Conservation (phyloP, 2,797 vertebrate species). For the Bovichtus variegatus region DNA sequence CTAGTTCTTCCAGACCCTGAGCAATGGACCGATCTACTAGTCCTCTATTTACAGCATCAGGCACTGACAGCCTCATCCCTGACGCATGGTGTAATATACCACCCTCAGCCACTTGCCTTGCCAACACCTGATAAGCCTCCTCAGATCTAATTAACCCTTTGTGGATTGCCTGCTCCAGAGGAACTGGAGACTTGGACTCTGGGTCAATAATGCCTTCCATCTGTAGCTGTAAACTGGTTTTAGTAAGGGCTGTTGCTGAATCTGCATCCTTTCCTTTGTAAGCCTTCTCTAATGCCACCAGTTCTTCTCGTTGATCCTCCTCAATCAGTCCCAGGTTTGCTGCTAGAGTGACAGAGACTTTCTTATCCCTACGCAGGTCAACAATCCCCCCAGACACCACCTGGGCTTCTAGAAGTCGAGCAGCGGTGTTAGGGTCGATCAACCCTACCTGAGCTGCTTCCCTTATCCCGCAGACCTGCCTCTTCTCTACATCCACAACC, state of each 20-base stretch:
- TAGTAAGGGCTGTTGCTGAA: conserved; percentile 80
- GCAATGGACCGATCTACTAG: conserved; percentile 85
- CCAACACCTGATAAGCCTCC: conserved; percentile 85
- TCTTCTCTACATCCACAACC: conserved; percentile 88
- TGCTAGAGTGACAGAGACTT: conserved; percentile 93
- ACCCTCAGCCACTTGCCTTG: conserved; percentile 91
- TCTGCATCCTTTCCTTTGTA: conserved; percentile 88
- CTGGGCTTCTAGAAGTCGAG: conserved; percentile 92
- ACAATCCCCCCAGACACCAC: conserved; percentile 93
- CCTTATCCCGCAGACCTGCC: conserved; percentile 85
- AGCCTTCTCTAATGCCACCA: conserved; percentile 92
- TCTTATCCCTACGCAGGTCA: conserved; percentile 91
- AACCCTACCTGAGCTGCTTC: conserved; percentile 90
- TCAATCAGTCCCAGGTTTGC: conserved; percentile 91
- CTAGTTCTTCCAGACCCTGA: conserved; percentile 85
- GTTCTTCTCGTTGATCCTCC: conserved; percentile 82
- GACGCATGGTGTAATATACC: conserved; percentile 93
- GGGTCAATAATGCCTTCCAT: conserved; percentile 91
- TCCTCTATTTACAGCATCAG: conserved; percentile 86
- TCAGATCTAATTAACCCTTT: conserved; percentile 86
- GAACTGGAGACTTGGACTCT: conserved; percentile 84
- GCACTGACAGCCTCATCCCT: conserved; percentile 90
- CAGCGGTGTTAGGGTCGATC: conserved; percentile 88
- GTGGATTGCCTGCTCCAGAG: conserved; percentile 85
- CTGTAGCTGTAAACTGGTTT: conserved; percentile 91